Conservation (phyloP, 2,113 vertebrate species). For the Poicephalus gulielmi region DNA sequence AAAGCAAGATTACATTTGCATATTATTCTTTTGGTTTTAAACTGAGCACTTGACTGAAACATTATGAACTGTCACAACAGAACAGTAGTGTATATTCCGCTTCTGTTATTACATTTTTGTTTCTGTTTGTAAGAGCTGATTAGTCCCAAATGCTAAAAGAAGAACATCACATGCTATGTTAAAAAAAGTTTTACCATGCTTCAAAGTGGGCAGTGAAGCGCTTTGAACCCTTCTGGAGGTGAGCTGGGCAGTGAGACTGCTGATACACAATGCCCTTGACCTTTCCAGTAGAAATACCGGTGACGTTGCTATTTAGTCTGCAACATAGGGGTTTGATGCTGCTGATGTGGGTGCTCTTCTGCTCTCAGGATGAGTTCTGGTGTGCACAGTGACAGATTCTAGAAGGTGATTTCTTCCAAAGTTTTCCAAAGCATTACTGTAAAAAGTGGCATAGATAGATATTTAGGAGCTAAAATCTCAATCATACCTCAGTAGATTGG, state of each 20-base stretch:
- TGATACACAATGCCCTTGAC: not conserved
- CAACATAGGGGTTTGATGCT: not conserved
- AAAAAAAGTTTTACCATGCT: not conserved
- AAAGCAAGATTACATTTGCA: not conserved
- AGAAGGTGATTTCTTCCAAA: not conserved
- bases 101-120: not conserved
- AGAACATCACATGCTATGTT: not conserved
- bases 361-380: not conserved
- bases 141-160: not conserved
- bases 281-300: not conserved
- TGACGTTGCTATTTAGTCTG: not conserved
- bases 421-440: not conserved
- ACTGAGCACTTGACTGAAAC: not conserved
- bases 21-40: not conserved
- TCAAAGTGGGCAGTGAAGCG: not conserved
- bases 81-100: not conserved
- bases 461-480: not conserved
- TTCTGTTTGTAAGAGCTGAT: not conserved
- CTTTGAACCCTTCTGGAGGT: not conserved
- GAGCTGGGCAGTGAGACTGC: not conserved
- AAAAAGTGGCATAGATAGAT: not conserved
- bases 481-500: not conserved
- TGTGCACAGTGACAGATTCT: not conserved
- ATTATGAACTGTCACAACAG: not conserved
- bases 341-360: not conserved